Base-by-base conservation (phyloP, 2,888 invertebrate genomes). In the Neoitamus cyanurus region DNA sequence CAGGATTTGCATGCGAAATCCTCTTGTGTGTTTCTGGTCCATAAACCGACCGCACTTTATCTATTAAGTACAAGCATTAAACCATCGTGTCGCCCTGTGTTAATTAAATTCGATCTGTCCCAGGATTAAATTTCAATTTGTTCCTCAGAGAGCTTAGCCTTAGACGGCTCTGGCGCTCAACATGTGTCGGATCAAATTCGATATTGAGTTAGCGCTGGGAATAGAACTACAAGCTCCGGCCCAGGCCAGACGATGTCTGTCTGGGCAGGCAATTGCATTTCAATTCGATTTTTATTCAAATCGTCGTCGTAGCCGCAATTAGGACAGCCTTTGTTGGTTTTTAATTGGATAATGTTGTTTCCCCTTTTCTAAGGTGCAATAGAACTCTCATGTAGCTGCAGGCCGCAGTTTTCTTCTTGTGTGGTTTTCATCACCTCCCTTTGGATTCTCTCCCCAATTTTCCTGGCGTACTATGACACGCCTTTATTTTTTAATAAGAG, bases 41-140 rank as follows among this genome's bases (percentile, higher is more conserved):
- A 73, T 73, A 73, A 73, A 73, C 73, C 73, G 36, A 73, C 73
- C 73, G 20, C 73, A 73, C 34, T 73, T 73, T 34, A 73, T 36
- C 73, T 73, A 73, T 73, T 73, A 73, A 73, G 73, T 34, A 34
- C 73, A n/a, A 20, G 73, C 73, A 73, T 73, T 73, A 73, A 73
- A 73, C 36, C 73, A 20, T 73, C 36, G 73, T 72, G 72, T 73
- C 36, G 73, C 73, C 73, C 73, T 20, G 34, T 73, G 73, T 73
- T 73, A 73, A 73, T 73, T 73, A 73, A 73, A 73, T 73, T 73
- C 73, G 73, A 73, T 73, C 73, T 73, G 73, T 73, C 73, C 34
- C 36, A 34, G 73, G 73, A 73, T 73, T 73, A 73, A 73, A 73
- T 34, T 73, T 73, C 73, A 73, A 73, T 73, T 73, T 36, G 73